Evolutionary conservation across 2,888 invertebrate species (phyloP), one percentile per base, ranked within the genome.

Genomic region (Crossocerus cetratus): DNA sequence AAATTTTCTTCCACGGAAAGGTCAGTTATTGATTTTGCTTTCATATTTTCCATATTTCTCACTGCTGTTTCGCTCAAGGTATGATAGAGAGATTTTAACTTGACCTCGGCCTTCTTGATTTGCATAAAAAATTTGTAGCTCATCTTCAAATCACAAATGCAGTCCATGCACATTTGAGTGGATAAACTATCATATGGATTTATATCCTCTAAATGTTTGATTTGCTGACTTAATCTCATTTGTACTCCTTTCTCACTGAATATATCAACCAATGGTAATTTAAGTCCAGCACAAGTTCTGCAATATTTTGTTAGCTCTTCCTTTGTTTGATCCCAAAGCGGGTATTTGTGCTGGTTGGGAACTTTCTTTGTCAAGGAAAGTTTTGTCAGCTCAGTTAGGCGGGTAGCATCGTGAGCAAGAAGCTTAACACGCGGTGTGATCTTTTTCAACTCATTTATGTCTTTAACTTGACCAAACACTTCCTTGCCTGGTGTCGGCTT

Each of bases 51-150:
- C 11, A 57, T 5, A 20, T 69, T 77, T 32, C 18, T 78, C 16
- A 61, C 49, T 8, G 63, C 23, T 3, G 77, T 63, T 13, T 84
- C 81, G 4, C 70, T 67, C 5, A 87, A 44, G 8, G 82, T 78
- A 32, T 78, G 57, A 23, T 84, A 80, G 68, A 90, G 86, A 4
- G 87, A 87, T 63, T 85, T 86, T 3, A 90, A 77, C 74, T 90
- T 90, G 8, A 89, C 81, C 68, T 90, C 87, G 4, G 90, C 90
- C 60, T 90, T 90, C 59, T 90, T 90, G 2, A 90, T 90, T 69
- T 90, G 90, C 86, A 90, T 87, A 57, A 90, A 90, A 83, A 90
- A 90, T 69, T 89, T 90, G 61, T 90, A 90, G 76, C 90, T 90
- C 87, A 89, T 89, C 78, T 88, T 89, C 3, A 90, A 72, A 74